Evolutionary conservation across 1,140 invertebrate species (phyloP).

Genomic region (Panagrolaimus sp.): DNA sequence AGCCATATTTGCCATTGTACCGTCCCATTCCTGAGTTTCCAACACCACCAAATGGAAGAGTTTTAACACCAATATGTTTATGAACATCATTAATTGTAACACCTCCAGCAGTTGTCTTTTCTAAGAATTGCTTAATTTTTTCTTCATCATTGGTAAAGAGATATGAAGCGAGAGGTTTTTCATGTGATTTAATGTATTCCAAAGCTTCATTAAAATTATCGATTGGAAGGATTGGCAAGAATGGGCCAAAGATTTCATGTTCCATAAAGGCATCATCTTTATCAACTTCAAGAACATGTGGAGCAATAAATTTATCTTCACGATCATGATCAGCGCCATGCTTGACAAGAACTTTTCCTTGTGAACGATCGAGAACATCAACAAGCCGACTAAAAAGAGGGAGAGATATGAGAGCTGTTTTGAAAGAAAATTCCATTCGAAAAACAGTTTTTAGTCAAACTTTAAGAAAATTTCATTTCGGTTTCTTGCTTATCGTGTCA

Average conservation of each 20-base stretch:
- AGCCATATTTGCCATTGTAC: constrained; percentile 83
- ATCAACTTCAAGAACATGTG: constrained; percentile 24
- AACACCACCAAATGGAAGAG: constrained; percentile 66
- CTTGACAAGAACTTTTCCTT: constrained; percentile 26
- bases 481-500: no score
- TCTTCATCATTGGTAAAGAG: neutral
- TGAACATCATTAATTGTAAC: constrained; percentile 74
- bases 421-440: no score
- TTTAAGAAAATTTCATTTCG: no score
- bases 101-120: constrained; percentile 73
- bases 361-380: constrained; percentile 12
- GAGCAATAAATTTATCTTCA: constrained; percentile 29
- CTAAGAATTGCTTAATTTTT: neutral
- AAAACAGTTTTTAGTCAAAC: no score
- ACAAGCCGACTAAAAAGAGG: constrained; percentile 66
- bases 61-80: constrained; percentile 32
- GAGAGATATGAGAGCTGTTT: neutral
- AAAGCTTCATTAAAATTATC: constrained; percentile 15
- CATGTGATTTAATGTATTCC: constrained; percentile 13
- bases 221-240: constrained; percentile 19
- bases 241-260: constrained; percentile 35
- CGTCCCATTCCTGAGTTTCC: constrained; percentile 79
- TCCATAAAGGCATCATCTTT: constrained; percentile 34
- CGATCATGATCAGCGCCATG: constrained; percentile 28
- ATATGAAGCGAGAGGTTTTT: constrained; percentile 23